Conservation (phyloP, 2,113 vertebrate species). For the Sula dactylatra region DNA sequence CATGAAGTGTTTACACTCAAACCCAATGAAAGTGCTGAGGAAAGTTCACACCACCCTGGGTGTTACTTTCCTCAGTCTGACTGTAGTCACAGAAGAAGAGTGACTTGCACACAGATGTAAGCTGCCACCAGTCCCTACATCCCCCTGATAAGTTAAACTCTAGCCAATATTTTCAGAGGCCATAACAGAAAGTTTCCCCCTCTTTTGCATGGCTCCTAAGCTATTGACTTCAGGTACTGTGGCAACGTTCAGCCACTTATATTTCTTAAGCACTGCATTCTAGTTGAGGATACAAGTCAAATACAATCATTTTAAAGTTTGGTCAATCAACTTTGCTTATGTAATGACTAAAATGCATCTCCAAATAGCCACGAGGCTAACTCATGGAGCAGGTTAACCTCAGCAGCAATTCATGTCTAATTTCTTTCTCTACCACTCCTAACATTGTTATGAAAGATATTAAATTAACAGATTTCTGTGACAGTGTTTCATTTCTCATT, state of each 20-base stretch:
- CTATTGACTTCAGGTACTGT: not conserved
- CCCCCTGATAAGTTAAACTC: not conserved
- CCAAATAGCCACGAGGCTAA: not conserved
- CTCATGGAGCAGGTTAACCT: not conserved
- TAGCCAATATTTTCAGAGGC: not conserved
- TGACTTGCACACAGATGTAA: not conserved
- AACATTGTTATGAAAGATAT: conserved; percentile 29
- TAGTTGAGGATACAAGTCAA: not conserved
- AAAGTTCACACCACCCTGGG: not conserved
- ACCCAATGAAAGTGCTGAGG: not conserved
- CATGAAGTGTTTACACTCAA: not conserved
- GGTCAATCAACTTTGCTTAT: not conserved
- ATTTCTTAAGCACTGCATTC: not conserved
- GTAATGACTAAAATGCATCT: not conserved
- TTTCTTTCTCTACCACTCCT: conserved; percentile 23
- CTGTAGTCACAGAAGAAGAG: not conserved
- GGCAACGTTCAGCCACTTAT: not conserved
- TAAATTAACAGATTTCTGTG: conserved; percentile 59
- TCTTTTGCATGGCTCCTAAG: not conserved
- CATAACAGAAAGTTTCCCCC: not conserved
- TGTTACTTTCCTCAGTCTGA: not conserved
- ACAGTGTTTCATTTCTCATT: conserved; percentile 36
- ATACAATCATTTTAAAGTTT: not conserved
- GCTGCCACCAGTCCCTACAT: not conserved
- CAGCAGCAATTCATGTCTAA: conserved; percentile 17